Conservation (phyloP, 2,113 vertebrate genomes). For the Xyrauchen texanus region DNA sequence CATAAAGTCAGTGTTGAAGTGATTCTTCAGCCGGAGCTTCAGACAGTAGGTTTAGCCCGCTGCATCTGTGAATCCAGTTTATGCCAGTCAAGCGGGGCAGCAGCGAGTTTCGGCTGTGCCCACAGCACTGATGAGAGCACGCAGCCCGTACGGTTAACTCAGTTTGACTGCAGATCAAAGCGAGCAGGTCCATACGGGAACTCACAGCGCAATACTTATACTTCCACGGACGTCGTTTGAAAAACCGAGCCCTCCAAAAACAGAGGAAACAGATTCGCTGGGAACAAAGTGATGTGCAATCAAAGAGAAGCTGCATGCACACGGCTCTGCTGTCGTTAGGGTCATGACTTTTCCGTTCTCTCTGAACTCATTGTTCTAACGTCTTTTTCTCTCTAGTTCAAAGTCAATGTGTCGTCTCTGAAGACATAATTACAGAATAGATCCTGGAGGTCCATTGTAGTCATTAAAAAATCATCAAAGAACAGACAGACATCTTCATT, state of each 20-base stretch:
- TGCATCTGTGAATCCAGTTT: no score
- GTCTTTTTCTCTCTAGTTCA: slow-evolving; percentile 57
- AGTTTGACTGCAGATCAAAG: no score
- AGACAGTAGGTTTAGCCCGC: no score
- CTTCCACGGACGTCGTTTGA: slow-evolving; percentile 45
- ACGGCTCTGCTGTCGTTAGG: slow-evolving; percentile 49
- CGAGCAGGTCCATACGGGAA: background rate
- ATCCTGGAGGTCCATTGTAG: slow-evolving; percentile 45
- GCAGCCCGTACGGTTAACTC: no score
- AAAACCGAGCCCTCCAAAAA: background rate
- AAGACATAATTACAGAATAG: slow-evolving; percentile 43
- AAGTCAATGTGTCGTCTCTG: slow-evolving; percentile 49
- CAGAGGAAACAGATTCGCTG: slow-evolving; percentile 26
- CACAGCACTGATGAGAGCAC: no score
- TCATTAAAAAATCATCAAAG: slow-evolving; percentile 7
- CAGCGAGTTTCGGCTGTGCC: no score
- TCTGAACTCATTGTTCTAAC: background rate
- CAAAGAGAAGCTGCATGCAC: slow-evolving; percentile 25
- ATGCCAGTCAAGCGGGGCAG: no score
- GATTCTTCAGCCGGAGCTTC: no score
- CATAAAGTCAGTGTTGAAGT: no score
- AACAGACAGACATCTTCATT: no score
- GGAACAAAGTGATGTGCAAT: slow-evolving; percentile 58
- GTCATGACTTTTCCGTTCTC: slow-evolving; percentile 35
- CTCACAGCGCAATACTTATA: slow-evolving; percentile 17